Percentiles rank a stretch among this genome's conserved stretches.
Conservation (phyloP, 1,140 invertebrate genomes). For the Solenopsis invicta region DNA sequence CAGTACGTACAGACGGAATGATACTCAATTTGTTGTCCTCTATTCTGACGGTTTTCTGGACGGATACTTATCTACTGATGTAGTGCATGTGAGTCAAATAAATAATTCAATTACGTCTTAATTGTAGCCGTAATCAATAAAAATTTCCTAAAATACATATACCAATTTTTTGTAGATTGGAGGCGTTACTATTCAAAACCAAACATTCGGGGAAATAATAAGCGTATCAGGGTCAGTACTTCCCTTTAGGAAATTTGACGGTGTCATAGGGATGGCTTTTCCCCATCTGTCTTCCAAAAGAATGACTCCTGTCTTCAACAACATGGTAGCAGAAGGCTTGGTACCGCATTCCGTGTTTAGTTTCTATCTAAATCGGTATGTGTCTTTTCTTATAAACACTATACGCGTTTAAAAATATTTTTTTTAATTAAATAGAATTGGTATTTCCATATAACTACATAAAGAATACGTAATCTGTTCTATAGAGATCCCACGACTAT, state of each 20-base stretch:
- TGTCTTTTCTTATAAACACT: neutral
- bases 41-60: no score
- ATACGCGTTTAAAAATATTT: neutral
- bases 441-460: neutral
- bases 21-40: conserved; percentile 87
- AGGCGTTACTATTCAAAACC: conserved; percentile 90
- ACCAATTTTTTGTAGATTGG: conserved; percentile 89
- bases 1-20: conserved; percentile 94
- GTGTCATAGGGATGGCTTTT: conserved; percentile 96
- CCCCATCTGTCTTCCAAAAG: no score
- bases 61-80: conserved; percentile 97
- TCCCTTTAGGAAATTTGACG: conserved; percentile 95
- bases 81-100: conserved; percentile 90
- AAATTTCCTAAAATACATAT: neutral
- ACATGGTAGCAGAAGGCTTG: conserved; percentile 95
- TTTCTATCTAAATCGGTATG: conserved; percentile 96
- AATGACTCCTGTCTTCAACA: conserved; percentile 96
- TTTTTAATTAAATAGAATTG: neutral
- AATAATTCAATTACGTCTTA: neutral
- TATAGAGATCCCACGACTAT: conserved; percentile 91
- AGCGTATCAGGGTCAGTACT: no score
- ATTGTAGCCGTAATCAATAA: neutral
- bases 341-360: conserved; percentile 95
- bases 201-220: conserved; percentile 98
- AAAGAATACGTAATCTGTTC: conserved; percentile 67